Evolutionary conservation across 1,140 invertebrate genomes (phyloP).

Genomic region (Camponotus floridanus): DNA sequence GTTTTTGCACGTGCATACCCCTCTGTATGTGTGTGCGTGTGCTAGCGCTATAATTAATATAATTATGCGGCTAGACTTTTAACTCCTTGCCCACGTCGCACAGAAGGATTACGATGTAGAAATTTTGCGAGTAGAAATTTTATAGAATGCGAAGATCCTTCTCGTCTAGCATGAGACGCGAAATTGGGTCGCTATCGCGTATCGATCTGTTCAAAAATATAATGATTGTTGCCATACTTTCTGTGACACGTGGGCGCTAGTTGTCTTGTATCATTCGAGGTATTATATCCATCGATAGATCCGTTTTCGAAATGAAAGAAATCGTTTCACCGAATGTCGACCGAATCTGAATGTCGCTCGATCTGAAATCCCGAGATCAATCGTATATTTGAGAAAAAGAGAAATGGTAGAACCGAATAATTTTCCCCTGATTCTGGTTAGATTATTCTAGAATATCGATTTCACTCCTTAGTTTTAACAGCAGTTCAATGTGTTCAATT

Average conservation of each 20-base stretch:
- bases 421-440: background rate
- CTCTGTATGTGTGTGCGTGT: conserved; percentile 25
- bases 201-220: conserved; percentile 58
- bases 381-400: conserved; percentile 15
- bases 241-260: conserved; percentile 81
- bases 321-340: conserved; percentile 27
- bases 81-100: conserved; percentile 81
- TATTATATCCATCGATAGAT: conserved; percentile 32
- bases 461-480: background rate
- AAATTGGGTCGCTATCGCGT: conserved; percentile 40
- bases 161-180: background rate
- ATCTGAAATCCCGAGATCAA: background rate
- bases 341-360: background rate
- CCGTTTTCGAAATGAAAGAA: conserved; percentile 10
- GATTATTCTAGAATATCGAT: conserved; percentile 38
- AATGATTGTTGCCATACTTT: conserved; percentile 24
- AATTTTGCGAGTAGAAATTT: conserved; percentile 25
- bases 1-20: conserved; percentile 58
- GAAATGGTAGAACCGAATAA: conserved; percentile 22
- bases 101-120: conserved; percentile 65
- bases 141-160: background rate
- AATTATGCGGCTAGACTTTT: conserved; percentile 74
- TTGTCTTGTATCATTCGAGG: conserved; percentile 79
- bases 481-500: conserved; percentile 16
- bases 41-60: conserved; percentile 46